Percentiles rank a stretch among this genome's conserved stretches.
phyloP scores from a whole-genome alignment of 2,888 invertebrate genomes.

The Chelonus formosanus region DNA sequence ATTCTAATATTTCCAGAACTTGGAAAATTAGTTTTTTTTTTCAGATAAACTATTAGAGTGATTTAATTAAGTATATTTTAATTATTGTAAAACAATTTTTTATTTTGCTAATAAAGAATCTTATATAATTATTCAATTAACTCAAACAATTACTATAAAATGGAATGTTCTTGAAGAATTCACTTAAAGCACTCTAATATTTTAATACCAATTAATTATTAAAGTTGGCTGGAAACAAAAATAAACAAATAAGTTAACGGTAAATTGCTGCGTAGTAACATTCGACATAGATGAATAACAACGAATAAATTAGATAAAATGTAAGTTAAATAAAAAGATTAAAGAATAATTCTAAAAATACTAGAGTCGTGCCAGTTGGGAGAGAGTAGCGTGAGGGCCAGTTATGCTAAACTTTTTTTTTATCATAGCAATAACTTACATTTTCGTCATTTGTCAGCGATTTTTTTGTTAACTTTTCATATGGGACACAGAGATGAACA shows the following conservation, averaged over 20 bases:
- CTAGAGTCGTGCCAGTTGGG: conserved; percentile 70
- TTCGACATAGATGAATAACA: conserved; percentile 35
- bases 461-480: conserved; percentile 37
- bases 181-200: too few relatives aligned
- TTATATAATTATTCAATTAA: too few relatives aligned
- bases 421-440: conserved; percentile 59
- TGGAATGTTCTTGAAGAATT: too few relatives aligned
- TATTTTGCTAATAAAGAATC: too few relatives aligned
- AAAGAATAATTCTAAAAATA: conserved; percentile 42
- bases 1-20: conserved; percentile 9
- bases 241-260: conserved; percentile 8
- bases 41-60: too few relatives aligned
- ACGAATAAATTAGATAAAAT: conserved; percentile 30
- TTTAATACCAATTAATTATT: too few relatives aligned
- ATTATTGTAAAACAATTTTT: too few relatives aligned
- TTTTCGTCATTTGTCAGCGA: conserved; percentile 59
- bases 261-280: conserved; percentile 36
- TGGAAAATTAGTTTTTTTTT: background rate
- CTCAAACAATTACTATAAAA: too few relatives aligned
- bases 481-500: conserved; percentile 32
- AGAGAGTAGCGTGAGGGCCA: conserved; percentile 65
- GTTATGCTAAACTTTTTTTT: conserved; percentile 56
- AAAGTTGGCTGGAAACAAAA: background rate
- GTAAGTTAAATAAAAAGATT: conserved; percentile 10
- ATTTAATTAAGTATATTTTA: too few relatives aligned